phyloP scores from a whole-genome alignment of 2,797 vertebrate genomes.

The Alauda arvensis region DNA sequence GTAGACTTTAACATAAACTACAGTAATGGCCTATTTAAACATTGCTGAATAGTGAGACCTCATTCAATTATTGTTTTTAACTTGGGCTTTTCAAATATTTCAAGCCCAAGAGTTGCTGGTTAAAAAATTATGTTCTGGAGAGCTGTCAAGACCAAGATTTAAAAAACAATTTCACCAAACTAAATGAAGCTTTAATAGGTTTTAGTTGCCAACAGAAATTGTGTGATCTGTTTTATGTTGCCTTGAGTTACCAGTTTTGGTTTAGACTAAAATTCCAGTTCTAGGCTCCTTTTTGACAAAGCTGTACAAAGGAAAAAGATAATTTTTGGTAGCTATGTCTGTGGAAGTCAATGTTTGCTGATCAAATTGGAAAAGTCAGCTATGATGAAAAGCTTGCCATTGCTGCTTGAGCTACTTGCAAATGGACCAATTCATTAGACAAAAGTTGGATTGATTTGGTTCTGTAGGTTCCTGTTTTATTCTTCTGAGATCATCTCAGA shows the following conservation, averaged over 20 bases:
- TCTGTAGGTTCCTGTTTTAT: neutral
- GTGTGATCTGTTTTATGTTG: neutral
- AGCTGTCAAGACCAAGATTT: neutral
- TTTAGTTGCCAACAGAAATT: neutral
- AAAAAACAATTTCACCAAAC: neutral
- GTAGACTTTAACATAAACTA: neutral
- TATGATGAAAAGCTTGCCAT: neutral
- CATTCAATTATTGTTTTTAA: neutral
- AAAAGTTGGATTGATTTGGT: neutral
- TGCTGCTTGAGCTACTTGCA: neutral
- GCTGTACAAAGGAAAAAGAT: neutral
- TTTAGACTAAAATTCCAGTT: neutral
- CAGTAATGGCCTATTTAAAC: neutral
- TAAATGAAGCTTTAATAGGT: neutral
- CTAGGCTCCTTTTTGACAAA: neutral
- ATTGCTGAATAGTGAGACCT: neutral
- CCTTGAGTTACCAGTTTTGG: neutral
- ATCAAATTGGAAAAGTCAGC: neutral
- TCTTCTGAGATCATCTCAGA: neutral
- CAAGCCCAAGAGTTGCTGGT: neutral
- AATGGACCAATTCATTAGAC: neutral
- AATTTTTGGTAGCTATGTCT: neutral
- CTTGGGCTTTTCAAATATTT: neutral
- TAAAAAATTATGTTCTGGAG: neutral
- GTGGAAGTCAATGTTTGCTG: neutral